Evolutionary conservation across 2,113 vertebrate species (phyloP).

Genomic region (Mobula birostris): DNA sequence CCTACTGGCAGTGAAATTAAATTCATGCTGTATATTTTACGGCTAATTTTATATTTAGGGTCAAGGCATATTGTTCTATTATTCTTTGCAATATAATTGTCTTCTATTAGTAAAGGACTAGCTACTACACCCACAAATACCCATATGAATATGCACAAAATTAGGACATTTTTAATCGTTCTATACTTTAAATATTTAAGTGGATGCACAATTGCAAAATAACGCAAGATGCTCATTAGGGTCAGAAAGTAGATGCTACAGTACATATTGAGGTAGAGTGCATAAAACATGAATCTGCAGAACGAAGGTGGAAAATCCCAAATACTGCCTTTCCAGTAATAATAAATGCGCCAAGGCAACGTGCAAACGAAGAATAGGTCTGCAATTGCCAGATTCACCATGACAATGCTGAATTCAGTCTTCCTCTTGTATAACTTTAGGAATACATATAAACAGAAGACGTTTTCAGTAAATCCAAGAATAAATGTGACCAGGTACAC

Average conservation of each 20-base stretch:
- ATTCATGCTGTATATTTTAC: conserved; percentile 50
- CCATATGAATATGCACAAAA: conserved; percentile 54
- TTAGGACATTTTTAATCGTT: conserved; percentile 46
- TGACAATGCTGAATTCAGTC: conserved; percentile 55
- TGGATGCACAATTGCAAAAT: conserved; percentile 53
- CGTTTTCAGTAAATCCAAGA: conserved; percentile 53
- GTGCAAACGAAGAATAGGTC: conserved; percentile 62
- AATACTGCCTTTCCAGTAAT: conserved; percentile 52
- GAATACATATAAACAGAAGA: conserved; percentile 60
- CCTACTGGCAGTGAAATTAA: conserved; percentile 49
- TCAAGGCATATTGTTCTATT: conserved; percentile 53
- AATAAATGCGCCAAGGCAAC: conserved; percentile 57
- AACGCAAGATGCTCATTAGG: conserved; percentile 58
- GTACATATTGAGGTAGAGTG: conserved; percentile 67
- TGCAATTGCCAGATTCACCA: conserved; percentile 65
- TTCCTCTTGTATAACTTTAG: conserved; percentile 47
- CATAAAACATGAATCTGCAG: conserved; percentile 61
- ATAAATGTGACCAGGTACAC: conserved; percentile 55
- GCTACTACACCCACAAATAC: conserved; percentile 47
- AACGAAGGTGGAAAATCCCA: conserved; percentile 58
- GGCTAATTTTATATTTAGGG: conserved; percentile 31
- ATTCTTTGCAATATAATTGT: background rate
- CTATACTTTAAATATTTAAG: conserved; percentile 46
- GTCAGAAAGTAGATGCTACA: conserved; percentile 68
- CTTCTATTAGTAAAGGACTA: conserved; percentile 43